Evolutionary conservation across 2,113 vertebrate species (phyloP).

Genomic region (Panurus biarmicus): DNA sequence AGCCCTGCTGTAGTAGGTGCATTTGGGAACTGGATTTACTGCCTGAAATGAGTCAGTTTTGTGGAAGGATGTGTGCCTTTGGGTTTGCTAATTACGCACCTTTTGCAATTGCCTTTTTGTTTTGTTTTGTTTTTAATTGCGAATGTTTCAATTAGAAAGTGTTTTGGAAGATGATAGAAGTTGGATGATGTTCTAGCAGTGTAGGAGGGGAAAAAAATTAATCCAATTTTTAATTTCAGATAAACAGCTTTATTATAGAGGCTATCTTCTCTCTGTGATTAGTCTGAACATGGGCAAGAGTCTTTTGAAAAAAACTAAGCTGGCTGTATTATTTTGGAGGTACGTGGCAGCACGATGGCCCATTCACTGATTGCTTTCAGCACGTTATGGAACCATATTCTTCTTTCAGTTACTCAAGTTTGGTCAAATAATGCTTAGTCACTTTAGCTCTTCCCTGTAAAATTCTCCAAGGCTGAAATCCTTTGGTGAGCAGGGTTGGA

Average conservation of each 20-base stretch:
- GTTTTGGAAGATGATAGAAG: conserved; percentile 15
- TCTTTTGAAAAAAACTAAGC: neutral
- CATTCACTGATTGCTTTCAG: neutral
- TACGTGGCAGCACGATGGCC: neutral
- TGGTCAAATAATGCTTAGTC: neutral
- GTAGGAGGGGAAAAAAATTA: conserved; percentile 10
- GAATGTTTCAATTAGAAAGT: conserved; percentile 4
- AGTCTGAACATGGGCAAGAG: neutral
- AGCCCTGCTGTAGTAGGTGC: rapidly evolving
- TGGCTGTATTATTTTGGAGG: neutral
- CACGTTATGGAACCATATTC: neutral
- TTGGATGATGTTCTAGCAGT: neutral
- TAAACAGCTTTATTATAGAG: conserved; percentile 35
- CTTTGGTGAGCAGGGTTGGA: neutral
- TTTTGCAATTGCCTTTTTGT: neutral
- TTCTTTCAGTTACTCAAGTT: neutral
- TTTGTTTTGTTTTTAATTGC: neutral
- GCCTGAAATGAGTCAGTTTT: neutral
- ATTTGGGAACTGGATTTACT: neutral
- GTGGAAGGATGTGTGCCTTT: neutral
- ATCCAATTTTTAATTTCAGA: conserved; percentile 43
- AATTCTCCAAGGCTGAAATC: neutral
- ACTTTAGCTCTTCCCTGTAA: neutral
- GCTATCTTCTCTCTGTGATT: neutral
- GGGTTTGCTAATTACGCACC: neutral